A percentile compares a stretch with the other conserved stretches of the same genome.
Evolutionary conservation across 2,888 invertebrate species (phyloP).

Genomic region (Nowickia ferox): DNA sequence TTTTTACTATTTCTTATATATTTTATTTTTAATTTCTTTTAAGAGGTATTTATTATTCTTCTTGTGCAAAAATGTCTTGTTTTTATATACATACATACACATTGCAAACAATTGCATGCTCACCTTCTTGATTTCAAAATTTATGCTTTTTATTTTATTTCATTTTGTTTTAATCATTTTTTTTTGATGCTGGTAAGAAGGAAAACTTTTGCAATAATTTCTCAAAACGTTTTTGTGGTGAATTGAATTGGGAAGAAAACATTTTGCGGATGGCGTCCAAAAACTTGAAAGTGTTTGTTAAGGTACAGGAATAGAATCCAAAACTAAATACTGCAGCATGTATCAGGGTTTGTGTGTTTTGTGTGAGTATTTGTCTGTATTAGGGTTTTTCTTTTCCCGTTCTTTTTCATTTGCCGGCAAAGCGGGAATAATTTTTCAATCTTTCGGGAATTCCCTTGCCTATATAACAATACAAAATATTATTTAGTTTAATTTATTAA

Average conservation of each 20-base stretch:
- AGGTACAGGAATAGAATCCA: slow-evolving; percentile 32
- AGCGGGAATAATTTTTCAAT: no score
- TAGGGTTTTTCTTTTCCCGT: no score
- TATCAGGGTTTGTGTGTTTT: not conserved
- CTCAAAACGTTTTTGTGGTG: slow-evolving; percentile 82
- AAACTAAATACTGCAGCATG: slow-evolving; percentile 34
- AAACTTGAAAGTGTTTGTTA: slow-evolving; percentile 77
- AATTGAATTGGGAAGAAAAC: slow-evolving; percentile 82
- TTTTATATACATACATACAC: not conserved
- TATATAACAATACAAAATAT: no score
- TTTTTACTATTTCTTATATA: slow-evolving; percentile 44
- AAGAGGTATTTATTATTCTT: not conserved
- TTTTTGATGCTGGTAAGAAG: slow-evolving; percentile 66
- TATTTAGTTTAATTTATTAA: no score
- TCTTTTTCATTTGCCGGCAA: no score
- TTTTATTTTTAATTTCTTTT: slow-evolving; percentile 52
- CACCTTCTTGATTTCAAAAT: slow-evolving; percentile 76
- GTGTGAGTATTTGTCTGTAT: not conserved
- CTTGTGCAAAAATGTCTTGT: slow-evolving; percentile 25
- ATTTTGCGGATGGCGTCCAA: slow-evolving; percentile 82
- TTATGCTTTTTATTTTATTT: slow-evolving; percentile 80
- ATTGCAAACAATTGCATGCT: slow-evolving; percentile 61
- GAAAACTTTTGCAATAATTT: slow-evolving; percentile 82
- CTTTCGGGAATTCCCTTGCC: no score
- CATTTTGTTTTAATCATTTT: slow-evolving; percentile 71